Conservation (phyloP, 2,797 vertebrate genomes). For the Paratrypauchen microcephalus region DNA sequence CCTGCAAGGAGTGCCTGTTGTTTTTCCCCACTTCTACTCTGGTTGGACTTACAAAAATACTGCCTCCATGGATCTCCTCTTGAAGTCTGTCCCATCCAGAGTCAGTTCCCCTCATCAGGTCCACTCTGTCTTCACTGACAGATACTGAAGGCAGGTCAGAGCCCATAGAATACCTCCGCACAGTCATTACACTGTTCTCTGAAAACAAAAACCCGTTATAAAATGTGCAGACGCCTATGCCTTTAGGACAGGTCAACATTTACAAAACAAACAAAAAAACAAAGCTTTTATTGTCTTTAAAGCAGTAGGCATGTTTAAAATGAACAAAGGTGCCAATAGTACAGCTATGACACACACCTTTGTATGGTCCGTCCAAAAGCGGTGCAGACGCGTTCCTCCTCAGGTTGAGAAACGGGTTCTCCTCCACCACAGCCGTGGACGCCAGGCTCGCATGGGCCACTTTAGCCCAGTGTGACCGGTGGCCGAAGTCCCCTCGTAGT, state of each 20-base stretch:
- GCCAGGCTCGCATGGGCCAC: slow-evolving; percentile 6
- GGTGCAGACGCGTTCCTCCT: slow-evolving; percentile 65
- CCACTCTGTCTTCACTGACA: slow-evolving; percentile 45
- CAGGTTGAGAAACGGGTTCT: slow-evolving; percentile 50
- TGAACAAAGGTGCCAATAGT: not conserved
- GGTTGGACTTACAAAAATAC: slow-evolving; percentile 30
- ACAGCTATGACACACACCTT: slow-evolving; percentile 71
- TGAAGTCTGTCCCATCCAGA: slow-evolving; percentile 55
- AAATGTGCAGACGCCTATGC: not conserved
- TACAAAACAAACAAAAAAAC: no score
- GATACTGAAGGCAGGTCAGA: slow-evolving; percentile 59
- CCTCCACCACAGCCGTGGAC: slow-evolving; percentile 24
- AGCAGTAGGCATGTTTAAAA: not conserved
- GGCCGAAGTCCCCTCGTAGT: slow-evolving; percentile 72
- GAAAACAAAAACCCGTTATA: slow-evolving; percentile 6
- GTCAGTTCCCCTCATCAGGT: slow-evolving; percentile 21
- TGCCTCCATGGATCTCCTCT: slow-evolving; percentile 34
- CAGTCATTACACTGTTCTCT: slow-evolving; percentile 91
- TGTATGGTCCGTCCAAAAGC: slow-evolving; percentile 61
- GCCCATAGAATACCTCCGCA: slow-evolving; percentile 85
- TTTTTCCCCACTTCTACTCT: slow-evolving; percentile 49
- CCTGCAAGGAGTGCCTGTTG: slow-evolving; percentile 74
- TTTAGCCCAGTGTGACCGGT: slow-evolving; percentile 12
- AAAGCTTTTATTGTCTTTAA: no score
- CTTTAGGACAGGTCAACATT: not conserved